Conservation (phyloP, 2,113 vertebrate genomes). For the Toxostoma redivivum region DNA sequence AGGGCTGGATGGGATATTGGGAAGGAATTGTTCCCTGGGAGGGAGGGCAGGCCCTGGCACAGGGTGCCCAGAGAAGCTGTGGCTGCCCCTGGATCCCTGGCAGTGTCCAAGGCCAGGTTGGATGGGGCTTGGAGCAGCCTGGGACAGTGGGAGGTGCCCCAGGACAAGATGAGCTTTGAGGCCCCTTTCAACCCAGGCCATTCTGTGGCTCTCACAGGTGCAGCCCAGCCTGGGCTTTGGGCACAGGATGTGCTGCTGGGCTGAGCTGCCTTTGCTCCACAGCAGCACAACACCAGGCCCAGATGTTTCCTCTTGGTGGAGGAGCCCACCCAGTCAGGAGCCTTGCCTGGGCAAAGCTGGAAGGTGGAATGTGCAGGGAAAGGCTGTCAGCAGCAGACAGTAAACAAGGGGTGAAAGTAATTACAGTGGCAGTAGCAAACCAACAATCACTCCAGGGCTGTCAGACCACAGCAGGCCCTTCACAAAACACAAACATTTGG, state of each 20-base stretch:
- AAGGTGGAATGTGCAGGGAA: neutral
- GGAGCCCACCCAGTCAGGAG: neutral
- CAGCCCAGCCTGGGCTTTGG: neutral
- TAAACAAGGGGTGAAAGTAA: neutral
- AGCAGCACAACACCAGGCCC: neutral
- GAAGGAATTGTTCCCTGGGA: rapidly evolving
- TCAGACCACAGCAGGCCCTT: neutral
- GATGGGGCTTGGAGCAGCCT: rapidly evolving
- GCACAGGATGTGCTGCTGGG: neutral
- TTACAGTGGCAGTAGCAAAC: neutral
- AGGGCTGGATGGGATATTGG: rapidly evolving
- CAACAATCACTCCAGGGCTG: neutral
- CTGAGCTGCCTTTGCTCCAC: neutral
- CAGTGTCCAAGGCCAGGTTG: rapidly evolving
- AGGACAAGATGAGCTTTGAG: neutral
- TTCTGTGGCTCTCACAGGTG: neutral
- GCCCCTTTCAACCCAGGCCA: neutral
- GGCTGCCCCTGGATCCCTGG: neutral
- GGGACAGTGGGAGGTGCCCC: rapidly evolving
- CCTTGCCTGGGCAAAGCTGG: neutral
- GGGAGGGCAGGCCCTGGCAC: neutral
- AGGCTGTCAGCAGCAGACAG: neutral
- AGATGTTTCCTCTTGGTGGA: neutral
- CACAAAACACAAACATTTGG: neutral
- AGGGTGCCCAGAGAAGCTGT: neutral